Evolutionary conservation across 2,797 vertebrate species (phyloP), one percentile per base, ranked within the genome.

Genomic region (Xerus rutilus): DNA sequence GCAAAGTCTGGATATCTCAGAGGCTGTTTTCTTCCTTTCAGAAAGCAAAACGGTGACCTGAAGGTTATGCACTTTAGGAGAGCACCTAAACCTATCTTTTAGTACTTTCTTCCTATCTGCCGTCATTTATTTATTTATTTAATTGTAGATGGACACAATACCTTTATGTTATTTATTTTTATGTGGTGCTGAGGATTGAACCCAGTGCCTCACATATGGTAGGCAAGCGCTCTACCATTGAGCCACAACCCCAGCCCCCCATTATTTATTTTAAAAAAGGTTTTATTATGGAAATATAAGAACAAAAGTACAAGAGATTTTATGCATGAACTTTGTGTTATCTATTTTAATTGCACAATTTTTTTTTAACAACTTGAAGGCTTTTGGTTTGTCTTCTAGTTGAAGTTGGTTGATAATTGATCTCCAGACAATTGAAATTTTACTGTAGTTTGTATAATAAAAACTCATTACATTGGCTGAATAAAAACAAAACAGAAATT

Each of bases 371-470:
- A 96, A 96, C 54, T 88, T 86, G 73, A 72, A 95, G 64, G 79
- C 74, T 91, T 97, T 91, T 95, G 86, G 89, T 96, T 96, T 96
- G 79, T 91, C 93, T 91, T 97, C 65, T 84, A 93, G 79, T 65
- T 96, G 74, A 96, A 96, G 86, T 43, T 89, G 72, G 95, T 91
- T 97, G 79, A 92, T 95, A 96, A 97, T 30, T 97, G 95, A 96
- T 96, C 93, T 98, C 89, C n/a, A 97, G 95, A 96, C 79, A 95
- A 95, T n/a, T 94, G 79, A 95, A 97, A 94, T 91, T 97, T 96
- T 89, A 95, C 67, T 94, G 9, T 39, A 97, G 84, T 96, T 93
- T 97, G 74, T 89, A 89, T 89, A 96, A 91, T 93, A 96, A 95
- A 97, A 97, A 96, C 91, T 96, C 49, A 93, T 11, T 23, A 94